Conservation (phyloP, 2,797 vertebrate species). For the Spondyliosoma cantharus region DNA sequence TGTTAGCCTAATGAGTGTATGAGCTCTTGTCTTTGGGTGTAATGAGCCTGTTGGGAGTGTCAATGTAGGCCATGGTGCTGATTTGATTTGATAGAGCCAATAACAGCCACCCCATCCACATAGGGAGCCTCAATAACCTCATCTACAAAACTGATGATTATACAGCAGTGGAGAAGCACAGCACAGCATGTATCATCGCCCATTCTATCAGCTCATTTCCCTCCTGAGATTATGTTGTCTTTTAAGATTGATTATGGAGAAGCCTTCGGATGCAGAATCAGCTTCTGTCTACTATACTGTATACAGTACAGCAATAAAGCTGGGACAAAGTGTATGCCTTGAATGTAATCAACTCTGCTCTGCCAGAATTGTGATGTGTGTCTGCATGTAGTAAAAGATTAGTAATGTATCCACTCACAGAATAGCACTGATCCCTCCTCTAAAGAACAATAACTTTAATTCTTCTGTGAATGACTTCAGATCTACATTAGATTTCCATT, state of each 20-base stretch:
- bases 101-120: slow-evolving; percentile 42
- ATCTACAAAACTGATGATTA: slow-evolving; percentile 53
- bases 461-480: slow-evolving; percentile 29
- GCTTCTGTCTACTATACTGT: slow-evolving; percentile 19
- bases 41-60: slow-evolving; percentile 60
- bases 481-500: slow-evolving; percentile 38
- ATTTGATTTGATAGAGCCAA: slow-evolving; percentile 67
- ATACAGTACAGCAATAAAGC: slow-evolving; percentile 11
- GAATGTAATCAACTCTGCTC: slow-evolving; percentile 18
- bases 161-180: slow-evolving; percentile 22
- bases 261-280: slow-evolving; percentile 26
- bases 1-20: slow-evolving; percentile 58
- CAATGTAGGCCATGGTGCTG: slow-evolving; percentile 42
- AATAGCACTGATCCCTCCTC: neutral
- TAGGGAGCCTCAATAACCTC: slow-evolving; percentile 21
- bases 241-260: slow-evolving; percentile 46
- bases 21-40: slow-evolving; percentile 41
- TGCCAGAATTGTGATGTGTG: slow-evolving; percentile 2
- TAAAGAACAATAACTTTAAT: slow-evolving; percentile 10
- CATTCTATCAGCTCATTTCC: slow-evolving; percentile 45
- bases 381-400: slow-evolving; percentile 23
- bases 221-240: slow-evolving; percentile 30
- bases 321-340: neutral
- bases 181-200: slow-evolving; percentile 15
- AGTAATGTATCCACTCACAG: slow-evolving; percentile 26